Evolutionary conservation across 2,888 invertebrate species (phyloP).

Genomic region (Podabrus alpinus): DNA sequence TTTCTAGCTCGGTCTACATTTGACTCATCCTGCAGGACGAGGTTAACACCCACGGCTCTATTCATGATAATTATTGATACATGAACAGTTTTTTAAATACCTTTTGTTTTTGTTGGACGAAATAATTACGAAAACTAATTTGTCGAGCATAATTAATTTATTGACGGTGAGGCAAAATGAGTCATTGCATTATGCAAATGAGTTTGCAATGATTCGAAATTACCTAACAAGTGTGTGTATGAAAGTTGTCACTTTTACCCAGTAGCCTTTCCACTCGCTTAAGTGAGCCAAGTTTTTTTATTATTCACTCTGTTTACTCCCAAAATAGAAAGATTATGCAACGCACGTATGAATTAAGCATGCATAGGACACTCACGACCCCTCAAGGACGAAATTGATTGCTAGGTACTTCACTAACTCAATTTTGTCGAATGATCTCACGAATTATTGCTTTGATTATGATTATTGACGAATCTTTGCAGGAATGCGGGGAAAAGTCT

Average conservation of each 20-base stretch:
- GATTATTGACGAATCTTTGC: not conserved
- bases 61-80: not conserved
- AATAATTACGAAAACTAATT: not conserved
- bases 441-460: not conserved
- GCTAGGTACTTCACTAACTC: not conserved
- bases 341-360: not conserved
- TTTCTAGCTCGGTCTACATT: no score
- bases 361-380: not conserved
- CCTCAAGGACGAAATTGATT: not conserved
- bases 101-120: not conserved
- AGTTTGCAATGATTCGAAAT: not conserved
- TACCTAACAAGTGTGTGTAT: not conserved
- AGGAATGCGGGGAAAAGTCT: not conserved
- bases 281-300: not conserved
- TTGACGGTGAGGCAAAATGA: not conserved
- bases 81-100: not conserved
- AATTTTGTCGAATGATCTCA: not conserved
- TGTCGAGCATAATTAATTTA: not conserved
- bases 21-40: not conserved
- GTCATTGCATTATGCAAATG: not conserved
- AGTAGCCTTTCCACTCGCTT: not conserved
- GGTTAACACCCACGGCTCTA: not conserved
- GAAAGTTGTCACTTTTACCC: not conserved
- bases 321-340: slow-evolving; percentile 1
- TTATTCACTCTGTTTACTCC: not conserved